These are phyloP conservation scores for Empis livida DNA, from an alignment of 2,888 invertebrate genomes.

Conservation along the genomic window DNA sequence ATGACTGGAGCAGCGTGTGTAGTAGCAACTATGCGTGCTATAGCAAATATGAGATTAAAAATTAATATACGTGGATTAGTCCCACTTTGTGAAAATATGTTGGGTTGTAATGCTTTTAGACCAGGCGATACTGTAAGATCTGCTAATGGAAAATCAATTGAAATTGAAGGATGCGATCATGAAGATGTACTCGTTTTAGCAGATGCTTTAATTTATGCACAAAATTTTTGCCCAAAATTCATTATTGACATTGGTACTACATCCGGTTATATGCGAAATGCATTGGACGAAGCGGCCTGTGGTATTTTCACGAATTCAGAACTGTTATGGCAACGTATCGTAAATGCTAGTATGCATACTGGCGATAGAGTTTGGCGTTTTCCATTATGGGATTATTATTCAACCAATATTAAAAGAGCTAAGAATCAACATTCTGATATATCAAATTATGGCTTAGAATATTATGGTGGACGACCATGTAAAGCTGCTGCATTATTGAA, in stretches of 20 bases:
- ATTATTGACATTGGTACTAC: constrained; percentile 70
- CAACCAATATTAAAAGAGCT: background rate
- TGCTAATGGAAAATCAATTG: constrained; percentile 60
- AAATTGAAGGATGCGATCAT: constrained; percentile 54
- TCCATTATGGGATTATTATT: constrained; percentile 64
- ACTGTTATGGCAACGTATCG: constrained; percentile 48
- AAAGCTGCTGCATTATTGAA: constrained; percentile 61
- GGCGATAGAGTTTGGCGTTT: constrained; percentile 77
- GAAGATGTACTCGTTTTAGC: constrained; percentile 65
- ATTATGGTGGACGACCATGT: constrained; percentile 42
- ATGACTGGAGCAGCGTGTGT: constrained; percentile 80
- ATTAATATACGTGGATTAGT: constrained; percentile 59
- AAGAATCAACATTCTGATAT: constrained; percentile 3
- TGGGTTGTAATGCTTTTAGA: constrained; percentile 61
- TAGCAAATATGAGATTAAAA: constrained; percentile 54
- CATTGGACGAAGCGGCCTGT: constrained; percentile 52
- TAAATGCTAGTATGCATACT: constrained; percentile 53
- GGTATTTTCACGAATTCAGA: constrained; percentile 65
- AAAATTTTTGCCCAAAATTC: constrained; percentile 46
- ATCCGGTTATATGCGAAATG: constrained; percentile 52
- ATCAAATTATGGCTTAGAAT: constrained; percentile 34
- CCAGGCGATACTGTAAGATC: constrained; percentile 66
- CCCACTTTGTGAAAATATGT: constrained; percentile 70
- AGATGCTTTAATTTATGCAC: constrained; percentile 65
- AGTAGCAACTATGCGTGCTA: constrained; percentile 53